A percentile compares a stretch with the other conserved stretches of the same genome.
Evolutionary conservation across 2,797 vertebrate species (phyloP).

Genomic region (Hippoglossus hippoglossus): DNA sequence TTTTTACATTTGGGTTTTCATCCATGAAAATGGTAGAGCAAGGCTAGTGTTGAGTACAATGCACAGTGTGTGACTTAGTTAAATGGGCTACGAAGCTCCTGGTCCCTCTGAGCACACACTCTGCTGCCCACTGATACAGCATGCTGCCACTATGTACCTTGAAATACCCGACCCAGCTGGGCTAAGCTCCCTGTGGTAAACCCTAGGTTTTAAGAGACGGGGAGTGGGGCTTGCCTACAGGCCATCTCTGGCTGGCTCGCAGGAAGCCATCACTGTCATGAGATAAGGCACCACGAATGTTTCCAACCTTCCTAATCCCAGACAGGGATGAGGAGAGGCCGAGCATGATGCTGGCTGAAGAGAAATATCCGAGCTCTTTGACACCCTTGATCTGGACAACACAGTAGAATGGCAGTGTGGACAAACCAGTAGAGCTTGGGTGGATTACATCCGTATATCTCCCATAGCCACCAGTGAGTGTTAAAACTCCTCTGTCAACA

Average conservation of each 20-base stretch:
- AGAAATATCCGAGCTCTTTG: conserved; percentile 49
- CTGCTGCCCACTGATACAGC: conserved; percentile 73
- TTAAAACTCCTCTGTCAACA: conserved; percentile 76
- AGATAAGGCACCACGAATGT: conserved; percentile 76
- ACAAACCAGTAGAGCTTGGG: conserved; percentile 67
- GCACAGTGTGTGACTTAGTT: conserved; percentile 68
- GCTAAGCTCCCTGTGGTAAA: conserved; percentile 73
- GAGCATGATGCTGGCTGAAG: conserved; percentile 60
- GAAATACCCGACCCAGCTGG: conserved; percentile 68
- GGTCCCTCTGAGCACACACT: conserved; percentile 68
- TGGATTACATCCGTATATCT: conserved; percentile 81
- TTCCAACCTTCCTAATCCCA: conserved; percentile 78
- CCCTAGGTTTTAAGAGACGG: conserved; percentile 67
- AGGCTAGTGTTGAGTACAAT: conserved; percentile 69
- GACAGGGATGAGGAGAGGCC: conserved; percentile 66
- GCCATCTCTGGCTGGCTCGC: conserved; percentile 62
- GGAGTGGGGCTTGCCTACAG: conserved; percentile 25
- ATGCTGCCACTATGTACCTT: conserved; percentile 62
- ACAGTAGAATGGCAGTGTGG: conserved; percentile 52
- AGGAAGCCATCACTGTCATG: conserved; percentile 65
- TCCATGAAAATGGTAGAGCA: conserved; percentile 58
- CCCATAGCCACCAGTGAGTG: conserved; percentile 60
- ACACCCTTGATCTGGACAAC: conserved; percentile 80
- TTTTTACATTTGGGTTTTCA: conserved; percentile 73
- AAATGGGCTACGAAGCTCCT: conserved; percentile 64